Conservation (phyloP, 1,140 invertebrate genomes). For the Triops cancriformis region DNA sequence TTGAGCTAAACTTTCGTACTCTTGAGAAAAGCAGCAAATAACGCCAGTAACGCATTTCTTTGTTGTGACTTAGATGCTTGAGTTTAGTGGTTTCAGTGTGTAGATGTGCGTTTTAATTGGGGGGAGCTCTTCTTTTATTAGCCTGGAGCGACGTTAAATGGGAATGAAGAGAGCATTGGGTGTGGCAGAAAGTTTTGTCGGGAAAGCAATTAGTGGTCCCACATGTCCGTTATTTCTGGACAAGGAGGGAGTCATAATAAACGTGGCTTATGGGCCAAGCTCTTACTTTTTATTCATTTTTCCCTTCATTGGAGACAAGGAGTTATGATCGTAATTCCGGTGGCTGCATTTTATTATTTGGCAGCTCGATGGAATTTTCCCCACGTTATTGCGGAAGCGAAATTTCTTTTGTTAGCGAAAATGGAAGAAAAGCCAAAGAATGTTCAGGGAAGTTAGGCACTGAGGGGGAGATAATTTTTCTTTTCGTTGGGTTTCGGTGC, state of each 20-base stretch:
- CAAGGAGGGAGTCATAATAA: neutral
- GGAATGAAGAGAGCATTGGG: neutral
- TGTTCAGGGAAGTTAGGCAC: too few relatives aligned
- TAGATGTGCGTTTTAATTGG: neutral
- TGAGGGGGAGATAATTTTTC: too few relatives aligned
- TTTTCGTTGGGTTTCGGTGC: too few relatives aligned
- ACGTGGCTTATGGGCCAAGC: neutral
- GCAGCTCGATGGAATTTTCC: neutral
- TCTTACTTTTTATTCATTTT: neutral
- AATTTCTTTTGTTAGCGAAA: too few relatives aligned
- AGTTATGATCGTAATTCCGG: neutral
- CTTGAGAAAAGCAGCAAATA: too few relatives aligned
- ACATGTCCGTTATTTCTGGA: neutral
- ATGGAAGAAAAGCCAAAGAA: too few relatives aligned
- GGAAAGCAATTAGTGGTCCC: neutral
- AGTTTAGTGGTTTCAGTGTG: too few relatives aligned
- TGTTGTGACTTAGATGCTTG: too few relatives aligned
- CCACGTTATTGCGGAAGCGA: too few relatives aligned
- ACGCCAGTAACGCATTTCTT: too few relatives aligned
- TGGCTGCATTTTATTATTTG: neutral
- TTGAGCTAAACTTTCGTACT: too few relatives aligned
- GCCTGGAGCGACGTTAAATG: neutral
- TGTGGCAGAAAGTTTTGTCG: neutral
- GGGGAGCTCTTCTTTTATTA: neutral
- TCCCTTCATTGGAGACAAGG: neutral